Conservation (phyloP, 2,113 vertebrate genomes). For the Propithecus coquereli region DNA sequence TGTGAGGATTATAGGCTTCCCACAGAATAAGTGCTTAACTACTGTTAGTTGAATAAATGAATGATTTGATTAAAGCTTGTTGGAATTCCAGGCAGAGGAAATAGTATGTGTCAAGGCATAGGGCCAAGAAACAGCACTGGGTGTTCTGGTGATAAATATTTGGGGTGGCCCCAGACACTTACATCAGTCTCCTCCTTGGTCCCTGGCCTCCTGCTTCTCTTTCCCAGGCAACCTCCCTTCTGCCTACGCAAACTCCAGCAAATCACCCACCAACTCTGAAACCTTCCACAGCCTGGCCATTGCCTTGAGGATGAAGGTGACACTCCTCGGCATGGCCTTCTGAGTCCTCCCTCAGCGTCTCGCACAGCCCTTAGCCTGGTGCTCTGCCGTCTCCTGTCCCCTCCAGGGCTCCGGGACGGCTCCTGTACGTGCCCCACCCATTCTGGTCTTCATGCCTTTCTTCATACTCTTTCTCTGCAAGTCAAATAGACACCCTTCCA, state of each 20-base stretch:
- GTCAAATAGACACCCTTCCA: slow-evolving; percentile 46
- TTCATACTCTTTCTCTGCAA: slow-evolving; percentile 19
- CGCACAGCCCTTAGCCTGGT: not conserved
- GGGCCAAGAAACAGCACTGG: not conserved
- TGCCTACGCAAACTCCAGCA: too few relatives aligned
- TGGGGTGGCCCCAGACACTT: not conserved
- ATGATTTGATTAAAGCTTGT: not conserved
- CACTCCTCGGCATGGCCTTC: not conserved
- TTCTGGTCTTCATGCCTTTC: not conserved
- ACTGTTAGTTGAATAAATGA: not conserved
- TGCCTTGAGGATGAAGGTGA: not conserved
- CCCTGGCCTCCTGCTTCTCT: not conserved
- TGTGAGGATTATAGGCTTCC: not conserved
- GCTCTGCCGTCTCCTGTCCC: not conserved
- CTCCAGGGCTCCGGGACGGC: not conserved
- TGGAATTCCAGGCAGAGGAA: not conserved
- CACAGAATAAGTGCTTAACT: not conserved
- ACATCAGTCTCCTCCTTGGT: not conserved
- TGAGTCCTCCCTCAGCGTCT: accelerated
- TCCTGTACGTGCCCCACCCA: not conserved
- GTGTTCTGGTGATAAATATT: not conserved
- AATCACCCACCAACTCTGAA: not conserved
- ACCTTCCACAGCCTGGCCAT: not conserved
- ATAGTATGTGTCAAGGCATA: not conserved
- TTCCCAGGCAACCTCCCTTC: not conserved